These are phyloP conservation scores for Eudyptes chrysolophus DNA, from an alignment of 2,113 vertebrate species.

Conservation along the genomic window DNA sequence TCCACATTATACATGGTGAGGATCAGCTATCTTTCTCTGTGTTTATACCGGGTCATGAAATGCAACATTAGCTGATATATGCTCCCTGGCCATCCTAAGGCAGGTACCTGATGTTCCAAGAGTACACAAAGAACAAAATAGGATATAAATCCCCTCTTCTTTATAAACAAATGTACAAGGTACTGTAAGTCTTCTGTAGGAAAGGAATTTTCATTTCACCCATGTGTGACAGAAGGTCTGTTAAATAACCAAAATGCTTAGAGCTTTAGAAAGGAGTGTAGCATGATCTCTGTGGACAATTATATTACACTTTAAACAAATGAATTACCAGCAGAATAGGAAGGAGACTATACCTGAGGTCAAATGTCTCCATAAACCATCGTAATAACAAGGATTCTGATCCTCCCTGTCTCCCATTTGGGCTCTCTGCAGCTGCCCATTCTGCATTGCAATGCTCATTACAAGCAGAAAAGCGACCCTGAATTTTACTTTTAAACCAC, in stretches of 20 bases:
- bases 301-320: neutral
- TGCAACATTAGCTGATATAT: neutral
- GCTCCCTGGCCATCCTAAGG: neutral
- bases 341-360: neutral
- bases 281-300: neutral
- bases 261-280: neutral
- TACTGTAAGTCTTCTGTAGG: neutral
- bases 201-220: slow-evolving; percentile 1
- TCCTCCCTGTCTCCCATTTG: neutral
- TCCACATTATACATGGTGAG: neutral
- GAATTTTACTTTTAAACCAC: neutral
- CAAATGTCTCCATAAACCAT: slow-evolving; percentile 22
- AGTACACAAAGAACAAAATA: neutral
- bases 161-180: neutral
- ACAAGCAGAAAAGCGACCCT: neutral
- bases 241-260: neutral
- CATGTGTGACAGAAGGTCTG: neutral
- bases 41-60: neutral
- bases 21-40: neutral
- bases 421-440: neutral
- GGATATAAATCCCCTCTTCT: slow-evolving; percentile 3
- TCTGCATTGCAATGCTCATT: neutral
- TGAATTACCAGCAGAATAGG: neutral
- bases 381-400: neutral
- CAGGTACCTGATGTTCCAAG: neutral